A percentile compares a stretch with the other conserved stretches of the same genome.
phyloP scores from a whole-genome alignment of 1,140 invertebrate genomes.

The Megalopta genalis region DNA sequence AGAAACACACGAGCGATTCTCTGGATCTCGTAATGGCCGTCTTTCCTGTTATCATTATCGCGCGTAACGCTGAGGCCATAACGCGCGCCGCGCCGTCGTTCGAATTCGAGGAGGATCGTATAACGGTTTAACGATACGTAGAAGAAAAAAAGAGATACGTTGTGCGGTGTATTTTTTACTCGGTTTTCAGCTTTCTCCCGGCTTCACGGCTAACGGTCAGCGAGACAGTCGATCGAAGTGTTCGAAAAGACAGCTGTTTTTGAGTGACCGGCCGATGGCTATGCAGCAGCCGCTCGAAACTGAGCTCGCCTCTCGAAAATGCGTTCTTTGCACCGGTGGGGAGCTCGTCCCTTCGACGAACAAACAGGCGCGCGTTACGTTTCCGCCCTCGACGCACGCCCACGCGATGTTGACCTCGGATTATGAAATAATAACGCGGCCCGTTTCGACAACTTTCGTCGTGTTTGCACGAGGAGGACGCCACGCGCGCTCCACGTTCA shows the following conservation, averaged over 20 bases:
- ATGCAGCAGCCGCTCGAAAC: slow-evolving; percentile 65
- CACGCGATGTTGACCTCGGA: slow-evolving; percentile 40
- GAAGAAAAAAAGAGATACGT: too few relatives aligned
- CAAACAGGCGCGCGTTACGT: slow-evolving; percentile 68
- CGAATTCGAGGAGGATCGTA: too few relatives aligned
- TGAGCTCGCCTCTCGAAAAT: slow-evolving; percentile 69
- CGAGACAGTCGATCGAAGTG: slow-evolving; percentile 46
- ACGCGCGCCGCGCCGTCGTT: too few relatives aligned
- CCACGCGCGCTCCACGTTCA: not conserved
- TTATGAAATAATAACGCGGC: slow-evolving; percentile 51
- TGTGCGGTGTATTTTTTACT: not conserved
- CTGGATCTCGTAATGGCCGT: slow-evolving; percentile 26
- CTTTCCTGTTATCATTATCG: not conserved
- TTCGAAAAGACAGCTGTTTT: slow-evolving; percentile 75
- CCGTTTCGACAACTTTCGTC: slow-evolving; percentile 14
- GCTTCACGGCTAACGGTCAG: slow-evolving; percentile 20
- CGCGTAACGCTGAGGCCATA: not conserved
- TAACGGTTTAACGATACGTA: too few relatives aligned
- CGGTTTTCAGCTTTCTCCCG: not conserved
- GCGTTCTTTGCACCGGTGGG: slow-evolving; percentile 63
- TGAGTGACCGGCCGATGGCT: slow-evolving; percentile 69
- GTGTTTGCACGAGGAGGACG: slow-evolving; percentile 1
- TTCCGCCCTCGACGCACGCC: slow-evolving; percentile 70
- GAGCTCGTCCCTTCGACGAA: slow-evolving; percentile 53
- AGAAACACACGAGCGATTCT: slow-evolving; percentile 14